These are phyloP conservation scores for Digitonthophagus gazella DNA, from an alignment of 2,888 invertebrate genomes.

Conservation along the genomic window DNA sequence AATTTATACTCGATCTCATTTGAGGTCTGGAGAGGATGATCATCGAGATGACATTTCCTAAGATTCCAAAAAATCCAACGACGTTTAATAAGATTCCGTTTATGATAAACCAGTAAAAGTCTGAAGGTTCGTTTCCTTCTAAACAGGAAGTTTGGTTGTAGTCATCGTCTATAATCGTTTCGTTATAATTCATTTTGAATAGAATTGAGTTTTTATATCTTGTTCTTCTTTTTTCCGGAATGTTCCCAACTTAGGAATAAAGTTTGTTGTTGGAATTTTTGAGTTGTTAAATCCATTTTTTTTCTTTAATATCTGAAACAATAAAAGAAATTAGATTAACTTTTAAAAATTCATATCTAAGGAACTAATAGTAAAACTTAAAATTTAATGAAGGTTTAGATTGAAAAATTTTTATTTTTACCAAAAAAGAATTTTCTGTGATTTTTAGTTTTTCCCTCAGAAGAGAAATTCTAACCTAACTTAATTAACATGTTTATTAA, in stretches of 20 bases:
- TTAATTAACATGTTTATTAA: no score
- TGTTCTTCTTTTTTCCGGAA: constrained; percentile 10
- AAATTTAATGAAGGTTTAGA: no score
- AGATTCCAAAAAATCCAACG: constrained; percentile 78
- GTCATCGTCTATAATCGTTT: neutral
- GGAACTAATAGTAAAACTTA: no score
- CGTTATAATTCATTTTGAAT: neutral
- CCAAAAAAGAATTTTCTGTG: no score
- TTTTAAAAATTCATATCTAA: no score
- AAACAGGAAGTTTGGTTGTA: neutral
- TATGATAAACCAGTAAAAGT: constrained; percentile 74
- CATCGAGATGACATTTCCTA: constrained; percentile 89
- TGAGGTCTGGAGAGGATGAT: constrained; percentile 88
- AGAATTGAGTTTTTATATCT: neutral
- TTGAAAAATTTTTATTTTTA: no score
- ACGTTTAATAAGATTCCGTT: constrained; percentile 79
- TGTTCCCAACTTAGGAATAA: constrained; percentile 15
- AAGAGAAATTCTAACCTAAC: no score
- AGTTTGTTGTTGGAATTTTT: constrained; percentile 11
- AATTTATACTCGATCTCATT: constrained; percentile 95
- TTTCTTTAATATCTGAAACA: neutral
- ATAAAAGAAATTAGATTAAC: neutral
- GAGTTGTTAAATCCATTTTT: constrained; percentile 8
- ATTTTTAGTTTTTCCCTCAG: no score
- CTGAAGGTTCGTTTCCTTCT: constrained; percentile 24